A percentile compares a stretch with the other conserved stretches of the same genome.
Evolutionary conservation across 2,888 invertebrate species (phyloP).

Genomic region (Dilophus febrilis): DNA sequence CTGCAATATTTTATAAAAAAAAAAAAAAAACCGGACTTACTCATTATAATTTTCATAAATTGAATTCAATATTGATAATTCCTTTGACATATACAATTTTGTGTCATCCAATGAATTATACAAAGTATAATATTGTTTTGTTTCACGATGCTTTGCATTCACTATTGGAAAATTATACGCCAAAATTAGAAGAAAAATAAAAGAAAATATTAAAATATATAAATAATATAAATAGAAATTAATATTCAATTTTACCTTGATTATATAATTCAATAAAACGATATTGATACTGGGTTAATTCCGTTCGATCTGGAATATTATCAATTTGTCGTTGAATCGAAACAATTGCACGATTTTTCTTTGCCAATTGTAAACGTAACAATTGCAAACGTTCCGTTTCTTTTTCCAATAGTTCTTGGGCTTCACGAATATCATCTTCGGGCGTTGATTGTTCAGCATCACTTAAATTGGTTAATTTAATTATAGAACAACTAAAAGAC

Average conservation of each 20-base stretch:
- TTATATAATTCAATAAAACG: slow-evolving; percentile 92
- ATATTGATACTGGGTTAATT: slow-evolving; percentile 87
- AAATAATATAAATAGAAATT: no score
- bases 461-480: slow-evolving; percentile 23
- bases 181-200: neutral
- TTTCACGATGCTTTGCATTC: slow-evolving; percentile 88
- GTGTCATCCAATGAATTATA: slow-evolving; percentile 92
- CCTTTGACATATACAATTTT: slow-evolving; percentile 82
- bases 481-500: slow-evolving; percentile 25
- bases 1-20: no score
- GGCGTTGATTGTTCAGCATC: slow-evolving; percentile 30
- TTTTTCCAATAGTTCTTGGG: slow-evolving; percentile 40
- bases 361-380: slow-evolving; percentile 53
- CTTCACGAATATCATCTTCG: slow-evolving; percentile 31
- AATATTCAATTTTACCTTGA: no score
- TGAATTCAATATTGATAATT: slow-evolving; percentile 72
- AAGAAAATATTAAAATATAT: neutral
- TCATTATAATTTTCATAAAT: slow-evolving; percentile 76
- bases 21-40: no score
- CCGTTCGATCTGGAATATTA: slow-evolving; percentile 82
- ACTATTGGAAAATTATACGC: slow-evolving; percentile 36
- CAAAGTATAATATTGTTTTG: slow-evolving; percentile 91
- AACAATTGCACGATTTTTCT: slow-evolving; percentile 61
- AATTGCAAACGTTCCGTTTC: slow-evolving; percentile 43
- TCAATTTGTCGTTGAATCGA: slow-evolving; percentile 73